Percentiles rank a stretch among this genome's conserved stretches.
These are phyloP conservation scores for Tychaedon coryphoeus DNA, from an alignment of 2,113 vertebrate genomes.

Conservation along the genomic window DNA sequence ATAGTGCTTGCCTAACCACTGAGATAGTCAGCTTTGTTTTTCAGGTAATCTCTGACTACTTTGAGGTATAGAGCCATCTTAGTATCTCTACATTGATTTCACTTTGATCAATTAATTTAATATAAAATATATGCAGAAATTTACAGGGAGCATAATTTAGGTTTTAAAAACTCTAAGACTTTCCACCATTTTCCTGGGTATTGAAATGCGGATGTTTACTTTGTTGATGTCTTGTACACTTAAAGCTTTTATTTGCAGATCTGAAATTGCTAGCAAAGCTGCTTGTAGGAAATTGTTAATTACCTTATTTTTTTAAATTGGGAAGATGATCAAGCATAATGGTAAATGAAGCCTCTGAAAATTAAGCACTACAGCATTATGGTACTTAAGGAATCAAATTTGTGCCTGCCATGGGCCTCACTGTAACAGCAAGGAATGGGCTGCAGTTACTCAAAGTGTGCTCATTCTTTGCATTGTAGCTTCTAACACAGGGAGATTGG, in stretches of 20 bases:
- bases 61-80: neutral
- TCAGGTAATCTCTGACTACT: neutral
- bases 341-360: neutral
- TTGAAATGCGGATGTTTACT: neutral
- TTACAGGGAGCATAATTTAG: neutral
- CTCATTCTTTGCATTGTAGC: neutral
- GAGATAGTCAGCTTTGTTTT: neutral
- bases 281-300: neutral
- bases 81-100: neutral
- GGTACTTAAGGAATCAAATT: neutral
- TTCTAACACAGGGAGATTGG: neutral
- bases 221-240: neutral
- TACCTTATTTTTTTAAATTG: neutral
- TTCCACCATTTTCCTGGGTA: neutral
- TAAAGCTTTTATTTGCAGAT: neutral
- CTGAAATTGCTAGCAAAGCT: neutral
- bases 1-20: neutral
- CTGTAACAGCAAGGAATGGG: neutral
- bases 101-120: neutral
- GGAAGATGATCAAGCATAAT: neutral
- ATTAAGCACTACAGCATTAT: neutral
- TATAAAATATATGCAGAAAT: neutral
- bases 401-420: neutral
- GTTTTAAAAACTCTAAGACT: neutral
- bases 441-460: neutral